Percentiles rank a stretch among this genome's conserved stretches.
Conservation (phyloP, 2,113 vertebrate genomes). For the Trichomycterus rosablanca region DNA sequence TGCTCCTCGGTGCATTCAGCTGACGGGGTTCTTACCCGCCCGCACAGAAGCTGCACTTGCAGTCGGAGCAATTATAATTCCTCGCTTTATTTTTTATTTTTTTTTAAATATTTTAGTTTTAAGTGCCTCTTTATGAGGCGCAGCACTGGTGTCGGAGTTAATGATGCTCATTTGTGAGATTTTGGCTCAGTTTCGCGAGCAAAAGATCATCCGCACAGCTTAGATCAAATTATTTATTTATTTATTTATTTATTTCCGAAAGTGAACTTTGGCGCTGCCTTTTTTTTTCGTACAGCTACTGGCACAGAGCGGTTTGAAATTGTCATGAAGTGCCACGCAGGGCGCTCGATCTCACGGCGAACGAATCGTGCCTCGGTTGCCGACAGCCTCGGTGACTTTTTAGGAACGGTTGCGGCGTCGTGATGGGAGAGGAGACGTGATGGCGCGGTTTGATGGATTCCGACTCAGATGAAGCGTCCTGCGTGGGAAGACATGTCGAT, state of each 20-base stretch:
- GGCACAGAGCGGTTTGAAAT: conserved; percentile 42
- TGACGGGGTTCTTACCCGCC: conserved; percentile 21
- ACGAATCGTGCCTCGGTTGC: conserved; percentile 49
- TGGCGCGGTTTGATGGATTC: conserved; percentile 44
- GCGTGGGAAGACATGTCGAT: conserved; percentile 53
- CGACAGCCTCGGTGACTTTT: conserved; percentile 49
- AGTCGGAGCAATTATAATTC: conserved; percentile 58
- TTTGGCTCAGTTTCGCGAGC: background rate
- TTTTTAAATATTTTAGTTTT: conserved; percentile 39
- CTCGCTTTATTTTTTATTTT: conserved; percentile 53
- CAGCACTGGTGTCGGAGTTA: conserved; percentile 36
- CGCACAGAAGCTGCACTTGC: conserved; percentile 48
- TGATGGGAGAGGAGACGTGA: conserved; percentile 16
- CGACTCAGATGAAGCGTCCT: conserved; percentile 54
- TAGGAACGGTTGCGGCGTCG: conserved; percentile 45
- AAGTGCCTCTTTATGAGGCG: conserved; percentile 55
- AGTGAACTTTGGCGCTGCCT: background rate
- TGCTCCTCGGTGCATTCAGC: conserved; percentile 43
- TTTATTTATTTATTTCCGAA: conserved; percentile 14
- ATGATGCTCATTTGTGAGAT: conserved; percentile 29
- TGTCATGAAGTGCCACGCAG: conserved; percentile 38
- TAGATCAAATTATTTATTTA: background rate
- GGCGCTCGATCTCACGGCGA: conserved; percentile 49
- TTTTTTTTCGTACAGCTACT: conserved; percentile 6
- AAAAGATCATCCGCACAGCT: background rate